Percentiles rank a stretch among this genome's conserved stretches.
phyloP scores from a whole-genome alignment of 2,888 invertebrate genomes.

The Pristionchus maxplancki region DNA sequence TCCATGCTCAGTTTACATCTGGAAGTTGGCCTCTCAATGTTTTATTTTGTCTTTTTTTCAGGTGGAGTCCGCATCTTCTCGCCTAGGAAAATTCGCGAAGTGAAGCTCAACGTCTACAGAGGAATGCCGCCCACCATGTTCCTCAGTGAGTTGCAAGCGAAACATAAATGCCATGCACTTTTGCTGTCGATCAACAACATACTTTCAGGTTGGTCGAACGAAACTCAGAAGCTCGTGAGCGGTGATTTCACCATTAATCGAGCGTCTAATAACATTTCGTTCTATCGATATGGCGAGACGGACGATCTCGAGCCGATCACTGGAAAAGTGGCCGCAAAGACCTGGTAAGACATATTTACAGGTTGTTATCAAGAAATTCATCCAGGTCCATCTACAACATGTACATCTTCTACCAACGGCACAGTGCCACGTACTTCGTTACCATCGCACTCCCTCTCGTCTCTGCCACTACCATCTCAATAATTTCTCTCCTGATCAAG shows the following conservation, averaged over 20 bases:
- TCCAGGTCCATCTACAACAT: slow-evolving; percentile 56
- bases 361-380: neutral
- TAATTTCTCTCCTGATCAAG: neutral
- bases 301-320: slow-evolving; percentile 58
- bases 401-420: slow-evolving; percentile 56
- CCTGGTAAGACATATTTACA: slow-evolving; percentile 59
- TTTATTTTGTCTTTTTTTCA: too few relatives aligned
- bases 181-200: neutral
- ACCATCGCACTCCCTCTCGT: slow-evolving; percentile 53
- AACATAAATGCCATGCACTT: neutral
- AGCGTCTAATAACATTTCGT: slow-evolving; percentile 62
- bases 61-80: slow-evolving; percentile 55
- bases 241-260: slow-evolving; percentile 68
- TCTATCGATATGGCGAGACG: slow-evolving; percentile 59
- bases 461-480: slow-evolving; percentile 29
- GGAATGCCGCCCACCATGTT: slow-evolving; percentile 55
- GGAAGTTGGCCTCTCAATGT: too few relatives aligned
- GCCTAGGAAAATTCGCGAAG: slow-evolving; percentile 55
- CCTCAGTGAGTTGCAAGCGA: slow-evolving; percentile 53
- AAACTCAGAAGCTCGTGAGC: slow-evolving; percentile 65
- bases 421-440: slow-evolving; percentile 57
- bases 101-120: slow-evolving; percentile 56
- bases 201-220: slow-evolving; percentile 66
- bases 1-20: too few relatives aligned
- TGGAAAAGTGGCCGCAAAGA: slow-evolving; percentile 56